These are phyloP conservation scores for Ellobium chinense DNA, from an alignment of 2,888 invertebrate species.

Conservation along the genomic window DNA sequence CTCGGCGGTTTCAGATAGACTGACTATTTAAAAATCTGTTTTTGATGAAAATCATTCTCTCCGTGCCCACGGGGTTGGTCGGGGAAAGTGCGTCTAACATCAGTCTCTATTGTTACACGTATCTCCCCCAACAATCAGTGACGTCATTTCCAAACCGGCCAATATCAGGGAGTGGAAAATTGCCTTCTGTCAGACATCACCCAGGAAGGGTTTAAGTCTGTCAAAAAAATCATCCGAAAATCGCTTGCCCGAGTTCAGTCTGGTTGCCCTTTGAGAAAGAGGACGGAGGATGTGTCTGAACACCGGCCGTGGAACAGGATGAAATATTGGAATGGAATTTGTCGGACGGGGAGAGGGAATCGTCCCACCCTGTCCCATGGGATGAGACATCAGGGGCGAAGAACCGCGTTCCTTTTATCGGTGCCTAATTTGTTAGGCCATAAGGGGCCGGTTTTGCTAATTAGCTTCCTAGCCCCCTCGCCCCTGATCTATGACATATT, in stretches of 20 bases:
- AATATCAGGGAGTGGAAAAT: slow-evolving; percentile 35
- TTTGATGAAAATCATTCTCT: not conserved
- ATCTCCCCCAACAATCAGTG: slow-evolving; percentile 35
- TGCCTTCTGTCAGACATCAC: slow-evolving; percentile 43
- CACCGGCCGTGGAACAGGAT: slow-evolving; percentile 27
- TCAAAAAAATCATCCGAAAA: slow-evolving; percentile 38
- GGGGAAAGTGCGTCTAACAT: not conserved
- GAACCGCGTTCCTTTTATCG: slow-evolving; percentile 50
- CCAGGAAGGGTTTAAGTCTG: slow-evolving; percentile 39
- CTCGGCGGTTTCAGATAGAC: not conserved
- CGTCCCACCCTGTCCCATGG: slow-evolving; percentile 8
- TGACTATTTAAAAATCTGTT: slow-evolving; percentile 30
- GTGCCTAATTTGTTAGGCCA: slow-evolving; percentile 55
- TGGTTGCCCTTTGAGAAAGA: slow-evolving; percentile 9
- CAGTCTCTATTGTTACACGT: slow-evolving; percentile 7
- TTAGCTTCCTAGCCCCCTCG: slow-evolving; percentile 45
- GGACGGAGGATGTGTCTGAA: not conserved
- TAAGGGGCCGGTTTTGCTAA: slow-evolving; percentile 51
- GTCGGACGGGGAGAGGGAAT: slow-evolving; percentile 21
- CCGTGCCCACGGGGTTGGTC: not conserved
- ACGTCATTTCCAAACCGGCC: slow-evolving; percentile 19
- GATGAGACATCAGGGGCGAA: slow-evolving; percentile 30
- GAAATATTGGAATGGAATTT: slow-evolving; percentile 51
- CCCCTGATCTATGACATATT: slow-evolving; percentile 55
- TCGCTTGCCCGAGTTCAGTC: slow-evolving; percentile 15